These are phyloP conservation scores for Drosophila colorata DNA, from an alignment of 2,888 invertebrate genomes.

Conservation along the genomic window DNA sequence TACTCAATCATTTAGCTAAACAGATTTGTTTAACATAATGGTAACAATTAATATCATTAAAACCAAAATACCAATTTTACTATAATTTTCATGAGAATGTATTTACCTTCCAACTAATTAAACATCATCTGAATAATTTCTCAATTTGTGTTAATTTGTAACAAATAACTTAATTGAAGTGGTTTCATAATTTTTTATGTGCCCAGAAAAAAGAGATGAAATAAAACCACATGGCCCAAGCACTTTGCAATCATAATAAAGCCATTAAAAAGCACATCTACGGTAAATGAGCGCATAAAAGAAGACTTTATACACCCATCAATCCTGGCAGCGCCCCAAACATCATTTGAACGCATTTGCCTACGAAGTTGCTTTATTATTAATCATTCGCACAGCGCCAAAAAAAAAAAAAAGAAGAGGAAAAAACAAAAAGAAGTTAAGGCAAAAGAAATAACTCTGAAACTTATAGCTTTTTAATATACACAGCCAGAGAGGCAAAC, in stretches of 20 bases:
- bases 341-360: slow-evolving; percentile 74
- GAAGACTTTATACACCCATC: slow-evolving; percentile 79
- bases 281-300: slow-evolving; percentile 75
- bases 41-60: background rate
- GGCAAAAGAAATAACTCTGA: slow-evolving; percentile 47
- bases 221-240: slow-evolving; percentile 50
- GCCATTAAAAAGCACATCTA: slow-evolving; percentile 70
- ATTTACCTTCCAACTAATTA: background rate
- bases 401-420: slow-evolving; percentile 18
- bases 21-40: background rate
- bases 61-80: no score
- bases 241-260: slow-evolving; percentile 66
- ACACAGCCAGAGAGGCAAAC: slow-evolving; percentile 19
- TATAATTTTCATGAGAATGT: background rate
- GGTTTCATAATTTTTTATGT: slow-evolving; percentile 34
- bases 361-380: slow-evolving; percentile 60
- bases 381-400: slow-evolving; percentile 65
- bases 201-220: background rate
- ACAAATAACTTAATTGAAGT: slow-evolving; percentile 59
- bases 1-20: background rate
- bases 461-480: slow-evolving; percentile 79
- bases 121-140: slow-evolving; percentile 1
- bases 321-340: slow-evolving; percentile 68
- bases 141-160: slow-evolving; percentile 40
- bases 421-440: slow-evolving; percentile 6